Evolutionary conservation across 2,113 vertebrate species (phyloP), one percentile per base, ranked within the genome.

Genomic region (Merops nubicus): DNA sequence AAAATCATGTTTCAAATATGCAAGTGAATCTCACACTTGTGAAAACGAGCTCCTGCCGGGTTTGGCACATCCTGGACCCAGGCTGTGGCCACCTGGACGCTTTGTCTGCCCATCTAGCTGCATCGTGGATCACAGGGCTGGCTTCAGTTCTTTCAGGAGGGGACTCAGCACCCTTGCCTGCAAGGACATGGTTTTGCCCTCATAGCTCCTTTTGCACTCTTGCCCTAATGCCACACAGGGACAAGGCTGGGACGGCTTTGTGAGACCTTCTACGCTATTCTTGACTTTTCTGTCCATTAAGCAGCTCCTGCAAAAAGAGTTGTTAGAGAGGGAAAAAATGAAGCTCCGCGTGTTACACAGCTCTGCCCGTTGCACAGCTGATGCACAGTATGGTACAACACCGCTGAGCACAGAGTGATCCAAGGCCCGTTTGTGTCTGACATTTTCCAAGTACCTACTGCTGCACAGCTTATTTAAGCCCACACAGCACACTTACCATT

Each of bases 51-150:
- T 77, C 36, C 43, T 48, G 4, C 5, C 26, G 10, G 18, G 28
- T 48, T 87, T 2, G 0, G 5, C 22, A 73, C 9, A 12, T 59
- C 67, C 18, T 20, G 25, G 33, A 38, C 38, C 21, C 50, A 63
- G 38, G 29, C 23, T 1, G 1, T 15, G 34, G 56, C 6, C 4
- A 20, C 6, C 12, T 57, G 20, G 11, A 22, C 0, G 0, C 40
- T 51, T 59, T 9, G 3, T 45, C 28, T 62, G 56, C 26, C 25
- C 29, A 21, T 8, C 17, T 59, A 28, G 12, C 33, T 70, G 51
- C 15, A 6, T 21, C 23, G 38, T 26, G 50, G 19, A 23, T 42
- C 20, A 19, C 4, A 5, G 47, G 20, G 18, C 16, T 54, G 43
- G 15, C n/a, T 80, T 40, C 25, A 21, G 7, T 4, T 33, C 56